Evolutionary conservation across 2,888 invertebrate genomes (phyloP).

Genomic region (Caenorhabditis becei): DNA sequence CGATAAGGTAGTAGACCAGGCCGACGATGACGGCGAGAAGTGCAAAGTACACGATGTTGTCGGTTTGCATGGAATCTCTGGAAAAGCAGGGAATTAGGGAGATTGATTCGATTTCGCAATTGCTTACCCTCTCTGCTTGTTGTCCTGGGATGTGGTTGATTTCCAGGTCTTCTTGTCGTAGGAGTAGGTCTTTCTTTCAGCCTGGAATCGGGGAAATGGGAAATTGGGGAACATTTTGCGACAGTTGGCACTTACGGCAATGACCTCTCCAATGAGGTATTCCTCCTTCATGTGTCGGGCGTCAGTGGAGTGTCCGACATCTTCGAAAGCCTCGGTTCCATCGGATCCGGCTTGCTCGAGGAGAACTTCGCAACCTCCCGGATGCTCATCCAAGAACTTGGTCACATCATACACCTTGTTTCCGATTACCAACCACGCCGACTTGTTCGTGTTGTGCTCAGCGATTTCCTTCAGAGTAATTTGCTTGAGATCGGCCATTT

Average conservation of each 20-base stretch:
- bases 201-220: constrained; percentile 49
- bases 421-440: constrained; percentile 79
- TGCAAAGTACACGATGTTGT: constrained; percentile 60
- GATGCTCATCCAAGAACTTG: constrained; percentile 81
- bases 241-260: constrained; percentile 54
- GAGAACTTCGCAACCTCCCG: constrained; percentile 81
- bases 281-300: constrained; percentile 80
- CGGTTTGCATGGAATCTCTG: constrained; percentile 41
- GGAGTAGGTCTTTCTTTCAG: constrained; percentile 75
- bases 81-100: too few species aligned
- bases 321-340: constrained; percentile 81
- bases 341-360: constrained; percentile 81
- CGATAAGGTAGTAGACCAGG: constrained; percentile 76
- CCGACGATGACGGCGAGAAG: constrained; percentile 75
- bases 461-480: constrained; percentile 74
- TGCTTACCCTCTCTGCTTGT: constrained; percentile 66
- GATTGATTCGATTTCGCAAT: not conserved
- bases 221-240: constrained; percentile 18
- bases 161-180: constrained; percentile 78
- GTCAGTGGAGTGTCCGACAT: constrained; percentile 81
- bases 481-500: constrained; percentile 55
- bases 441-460: constrained; percentile 77
- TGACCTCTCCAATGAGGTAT: constrained; percentile 77
- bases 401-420: constrained; percentile 81
- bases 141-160: constrained; percentile 48